Conservation (phyloP, 2,113 vertebrate species). For the Heteronetta atricapilla region DNA sequence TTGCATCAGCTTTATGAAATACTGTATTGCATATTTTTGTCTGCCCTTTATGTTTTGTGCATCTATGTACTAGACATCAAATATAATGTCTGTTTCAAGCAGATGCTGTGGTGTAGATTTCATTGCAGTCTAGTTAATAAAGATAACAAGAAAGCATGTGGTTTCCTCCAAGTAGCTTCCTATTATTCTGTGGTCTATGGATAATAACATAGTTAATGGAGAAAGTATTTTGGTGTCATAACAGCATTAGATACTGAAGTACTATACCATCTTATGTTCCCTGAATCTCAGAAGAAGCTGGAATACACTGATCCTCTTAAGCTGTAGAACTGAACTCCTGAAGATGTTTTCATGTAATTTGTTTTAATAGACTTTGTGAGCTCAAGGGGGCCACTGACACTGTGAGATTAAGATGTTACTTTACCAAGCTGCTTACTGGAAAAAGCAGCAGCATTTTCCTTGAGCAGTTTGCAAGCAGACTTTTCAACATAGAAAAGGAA, state of each 20-base stretch:
- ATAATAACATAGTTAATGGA: neutral
- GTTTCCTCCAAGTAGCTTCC: neutral
- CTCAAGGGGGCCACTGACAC: conserved; percentile 18
- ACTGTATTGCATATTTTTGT: neutral
- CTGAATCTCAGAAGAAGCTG: neutral
- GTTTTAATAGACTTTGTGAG: conserved; percentile 48
- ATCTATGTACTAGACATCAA: neutral
- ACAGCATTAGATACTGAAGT: neutral
- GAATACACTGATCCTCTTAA: conserved; percentile 42
- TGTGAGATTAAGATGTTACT: conserved; percentile 10
- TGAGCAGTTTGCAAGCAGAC: neutral
- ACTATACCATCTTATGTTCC: neutral
- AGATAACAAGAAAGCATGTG: neutral
- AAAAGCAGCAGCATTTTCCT: conserved; percentile 16
- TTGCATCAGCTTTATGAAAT: neutral
- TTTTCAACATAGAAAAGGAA: neutral
- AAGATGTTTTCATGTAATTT: conserved; percentile 45
- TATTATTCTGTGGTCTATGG: neutral
- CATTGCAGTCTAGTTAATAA: neutral
- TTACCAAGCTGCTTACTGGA: conserved; percentile 44
- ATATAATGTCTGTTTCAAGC: neutral
- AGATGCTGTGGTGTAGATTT: neutral
- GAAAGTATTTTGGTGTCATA: neutral
- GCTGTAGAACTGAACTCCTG: conserved; percentile 8
- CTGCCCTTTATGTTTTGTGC: neutral